phyloP scores from a whole-genome alignment of 2,113 vertebrate species.

The Sebastes fasciatus region DNA sequence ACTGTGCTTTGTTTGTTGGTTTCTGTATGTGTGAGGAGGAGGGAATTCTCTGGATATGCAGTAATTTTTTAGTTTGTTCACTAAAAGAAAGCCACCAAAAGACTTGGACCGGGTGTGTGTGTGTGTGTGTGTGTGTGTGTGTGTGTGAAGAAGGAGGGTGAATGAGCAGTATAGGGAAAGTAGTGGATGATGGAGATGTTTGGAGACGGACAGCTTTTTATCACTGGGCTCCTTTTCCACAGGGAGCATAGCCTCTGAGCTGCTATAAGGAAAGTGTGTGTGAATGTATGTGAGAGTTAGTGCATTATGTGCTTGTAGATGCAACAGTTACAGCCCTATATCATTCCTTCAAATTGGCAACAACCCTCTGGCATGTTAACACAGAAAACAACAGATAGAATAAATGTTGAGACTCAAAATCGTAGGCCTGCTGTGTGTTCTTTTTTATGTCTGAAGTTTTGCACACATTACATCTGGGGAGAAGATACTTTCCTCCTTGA shows the following conservation, averaged over 20 bases:
- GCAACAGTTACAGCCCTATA: slow-evolving; percentile 17
- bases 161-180: slow-evolving; percentile 6
- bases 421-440: background rate
- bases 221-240: slow-evolving; percentile 45
- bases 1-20: slow-evolving; percentile 30
- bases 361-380: slow-evolving; percentile 57
- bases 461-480: background rate
- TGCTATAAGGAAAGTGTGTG: slow-evolving; percentile 49
- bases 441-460: background rate
- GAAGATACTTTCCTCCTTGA: background rate
- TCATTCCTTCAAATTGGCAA: slow-evolving; percentile 41
- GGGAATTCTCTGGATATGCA: slow-evolving; percentile 23
- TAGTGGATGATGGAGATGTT: slow-evolving; percentile 2
- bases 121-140: background rate
- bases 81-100: slow-evolving; percentile 31
- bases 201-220: slow-evolving; percentile 21
- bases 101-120: slow-evolving; percentile 56
- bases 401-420: slow-evolving; percentile 53
- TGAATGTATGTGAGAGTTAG: slow-evolving; percentile 26
- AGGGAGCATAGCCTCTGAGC: slow-evolving; percentile 55
- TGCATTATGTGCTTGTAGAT: slow-evolving; percentile 41
- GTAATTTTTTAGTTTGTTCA: slow-evolving; percentile 15
- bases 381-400: slow-evolving; percentile 55
- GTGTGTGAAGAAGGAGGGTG: background rate
- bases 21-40: slow-evolving; percentile 45